Evolutionary conservation across 2,113 vertebrate genomes (phyloP).

Genomic region (Heloderma charlesbogerti): DNA sequence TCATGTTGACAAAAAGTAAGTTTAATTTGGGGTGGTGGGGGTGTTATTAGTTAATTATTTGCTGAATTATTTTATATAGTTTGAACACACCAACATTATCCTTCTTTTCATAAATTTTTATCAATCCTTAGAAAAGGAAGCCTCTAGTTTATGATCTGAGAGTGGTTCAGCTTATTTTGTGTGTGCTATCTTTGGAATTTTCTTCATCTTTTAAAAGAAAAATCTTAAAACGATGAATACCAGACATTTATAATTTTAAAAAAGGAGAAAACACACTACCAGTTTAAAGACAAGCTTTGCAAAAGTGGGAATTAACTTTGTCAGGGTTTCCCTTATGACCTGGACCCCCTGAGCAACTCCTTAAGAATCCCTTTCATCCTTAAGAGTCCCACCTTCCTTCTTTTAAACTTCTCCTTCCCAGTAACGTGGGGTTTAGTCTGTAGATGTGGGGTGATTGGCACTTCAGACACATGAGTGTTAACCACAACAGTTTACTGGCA

Average conservation of each 20-base stretch:
- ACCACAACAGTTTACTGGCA: no score
- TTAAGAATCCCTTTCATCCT: no score
- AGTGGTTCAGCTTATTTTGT: background rate
- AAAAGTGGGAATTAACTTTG: background rate
- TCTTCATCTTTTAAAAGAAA: background rate
- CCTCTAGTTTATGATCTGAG: background rate
- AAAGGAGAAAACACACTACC: background rate
- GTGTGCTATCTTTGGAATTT: constrained; percentile 19
- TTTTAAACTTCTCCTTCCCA: no score
- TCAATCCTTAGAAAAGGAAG: constrained; percentile 46
- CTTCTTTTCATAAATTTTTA: constrained; percentile 56
- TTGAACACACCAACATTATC: constrained; percentile 53
- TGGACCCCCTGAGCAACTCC: no score
- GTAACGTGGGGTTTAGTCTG: no score
- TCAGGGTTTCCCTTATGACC: no score
- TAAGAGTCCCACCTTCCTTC: no score
- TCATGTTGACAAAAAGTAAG: constrained; percentile 60
- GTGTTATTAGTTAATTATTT: constrained; percentile 35
- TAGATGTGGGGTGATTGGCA: no score
- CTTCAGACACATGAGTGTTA: no score
- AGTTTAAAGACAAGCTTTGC: background rate
- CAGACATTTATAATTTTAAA: background rate
- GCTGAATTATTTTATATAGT: constrained; percentile 40
- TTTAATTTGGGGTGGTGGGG: constrained; percentile 43
- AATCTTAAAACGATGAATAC: background rate